These are phyloP conservation scores for Arbacia lixula DNA, from an alignment of 53 echinoderm and acorn worm genomes.

Conservation along the genomic window DNA sequence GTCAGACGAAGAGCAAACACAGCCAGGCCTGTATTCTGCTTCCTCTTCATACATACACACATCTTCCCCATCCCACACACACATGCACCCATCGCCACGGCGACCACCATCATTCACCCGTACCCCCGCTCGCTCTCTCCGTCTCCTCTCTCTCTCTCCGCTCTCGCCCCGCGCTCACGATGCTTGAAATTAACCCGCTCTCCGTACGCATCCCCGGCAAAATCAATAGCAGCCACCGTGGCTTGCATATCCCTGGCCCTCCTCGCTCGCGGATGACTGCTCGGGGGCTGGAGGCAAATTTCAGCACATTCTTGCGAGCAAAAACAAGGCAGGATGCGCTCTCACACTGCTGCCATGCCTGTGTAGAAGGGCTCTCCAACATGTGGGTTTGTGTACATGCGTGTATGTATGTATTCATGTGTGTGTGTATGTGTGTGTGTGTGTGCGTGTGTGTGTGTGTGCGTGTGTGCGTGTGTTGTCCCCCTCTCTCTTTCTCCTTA, in stretches of 20 bases:
- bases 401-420: too few relatives aligned
- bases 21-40: not conserved
- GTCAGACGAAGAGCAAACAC: constrained; percentile 37
- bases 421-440: too few relatives aligned
- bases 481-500: constrained; percentile 10
- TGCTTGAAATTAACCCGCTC: constrained; percentile 52
- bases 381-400: too few relatives aligned
- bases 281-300: constrained; percentile 43
- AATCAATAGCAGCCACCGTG: constrained; percentile 41
- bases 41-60: too few relatives aligned
- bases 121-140: not conserved
- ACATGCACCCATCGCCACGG: too few relatives aligned
- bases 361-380: too few relatives aligned
- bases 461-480: too few relatives aligned
- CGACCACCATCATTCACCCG: not conserved
- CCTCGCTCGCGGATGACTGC: constrained; percentile 48
- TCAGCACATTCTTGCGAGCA: constrained; percentile 41
- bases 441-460: too few relatives aligned
- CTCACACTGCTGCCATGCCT: too few relatives aligned
- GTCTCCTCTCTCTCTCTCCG: not conserved
- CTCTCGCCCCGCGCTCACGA: not conserved
- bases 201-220: constrained; percentile 36
- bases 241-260: constrained; percentile 21
- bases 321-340: constrained; percentile 27
- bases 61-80: too few relatives aligned